These are phyloP conservation scores for Drosophila quadrilineata DNA, from an alignment of 1,140 invertebrate species.

Conservation along the genomic window DNA sequence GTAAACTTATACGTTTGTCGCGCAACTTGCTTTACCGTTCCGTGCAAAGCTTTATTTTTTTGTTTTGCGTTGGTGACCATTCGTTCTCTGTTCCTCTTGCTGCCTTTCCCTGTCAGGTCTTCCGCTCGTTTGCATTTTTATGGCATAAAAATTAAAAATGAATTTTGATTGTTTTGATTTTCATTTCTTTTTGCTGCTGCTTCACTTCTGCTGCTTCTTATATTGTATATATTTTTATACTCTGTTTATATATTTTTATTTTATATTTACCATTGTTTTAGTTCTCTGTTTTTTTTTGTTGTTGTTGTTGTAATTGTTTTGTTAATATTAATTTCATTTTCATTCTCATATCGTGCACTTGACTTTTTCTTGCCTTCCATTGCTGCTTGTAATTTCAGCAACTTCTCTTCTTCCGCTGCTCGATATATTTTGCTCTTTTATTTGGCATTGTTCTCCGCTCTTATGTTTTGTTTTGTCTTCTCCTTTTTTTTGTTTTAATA, in stretches of 20 bases:
- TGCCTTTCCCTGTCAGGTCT: neutral
- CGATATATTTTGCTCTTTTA: constrained; percentile 17
- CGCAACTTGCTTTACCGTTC: constrained; percentile 52
- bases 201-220: neutral
- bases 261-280: constrained; percentile 71
- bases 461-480: constrained; percentile 49
- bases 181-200: constrained; percentile 39
- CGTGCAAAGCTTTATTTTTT: constrained; percentile 57
- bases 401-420: constrained; percentile 42
- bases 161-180: constrained; percentile 76
- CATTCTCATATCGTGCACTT: constrained; percentile 61
- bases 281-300: constrained; percentile 39
- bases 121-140: constrained; percentile 69
- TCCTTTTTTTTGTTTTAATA: too few species aligned
- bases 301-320: too few species aligned
- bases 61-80: constrained; percentile 60
- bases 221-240: neutral
- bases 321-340: too few species aligned
- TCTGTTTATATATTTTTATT: constrained; percentile 5
- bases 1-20: constrained; percentile 46
- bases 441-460: neutral
- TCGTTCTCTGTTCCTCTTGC: neutral
- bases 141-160: constrained; percentile 79
- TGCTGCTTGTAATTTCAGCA: constrained; percentile 58
- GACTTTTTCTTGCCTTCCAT: constrained; percentile 45